These are phyloP conservation scores for Cyanistes caeruleus DNA, from an alignment of 2,113 vertebrate genomes.

Conservation along the genomic window DNA sequence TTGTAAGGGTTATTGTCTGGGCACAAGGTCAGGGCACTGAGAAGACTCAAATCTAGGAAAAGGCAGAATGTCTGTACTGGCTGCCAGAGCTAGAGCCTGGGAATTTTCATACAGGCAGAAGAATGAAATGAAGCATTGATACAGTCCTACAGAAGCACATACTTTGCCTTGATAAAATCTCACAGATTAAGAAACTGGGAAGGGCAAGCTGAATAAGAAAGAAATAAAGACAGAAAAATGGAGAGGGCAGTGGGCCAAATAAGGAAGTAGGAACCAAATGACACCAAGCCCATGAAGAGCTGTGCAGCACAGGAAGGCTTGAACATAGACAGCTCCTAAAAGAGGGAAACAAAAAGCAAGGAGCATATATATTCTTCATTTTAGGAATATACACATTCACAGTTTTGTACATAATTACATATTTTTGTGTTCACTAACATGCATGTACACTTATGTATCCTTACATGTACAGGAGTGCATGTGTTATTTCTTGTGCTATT, in stretches of 20 bases:
- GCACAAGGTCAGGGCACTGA: neutral
- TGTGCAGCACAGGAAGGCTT: neutral
- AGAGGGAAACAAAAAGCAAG: neutral
- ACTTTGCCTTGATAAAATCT: slow-evolving; percentile 53
- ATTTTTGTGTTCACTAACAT: neutral
- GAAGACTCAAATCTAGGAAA: neutral
- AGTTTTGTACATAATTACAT: neutral
- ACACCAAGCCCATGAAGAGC: neutral
- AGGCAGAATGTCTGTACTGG: neutral
- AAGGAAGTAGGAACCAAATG: neutral
- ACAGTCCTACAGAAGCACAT: neutral
- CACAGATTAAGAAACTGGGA: slow-evolving; percentile 6
- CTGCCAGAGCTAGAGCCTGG: slow-evolving; percentile 3
- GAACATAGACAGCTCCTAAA: neutral
- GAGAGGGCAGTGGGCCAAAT: slow-evolving; percentile 9
- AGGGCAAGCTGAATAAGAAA: slow-evolving; percentile 1
- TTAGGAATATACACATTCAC: neutral
- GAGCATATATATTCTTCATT: neutral
- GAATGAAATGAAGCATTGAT: slow-evolving; percentile 46
- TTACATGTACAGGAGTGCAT: neutral
- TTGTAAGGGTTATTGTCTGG: neutral
- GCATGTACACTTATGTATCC: too few relatives aligned
- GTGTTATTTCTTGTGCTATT: neutral
- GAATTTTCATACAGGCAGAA: slow-evolving; percentile 40
- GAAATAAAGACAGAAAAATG: slow-evolving; percentile 9